Base-by-base conservation (phyloP, 92 coral and sea anemone species). In the Epizoanthus scotinus region DNA sequence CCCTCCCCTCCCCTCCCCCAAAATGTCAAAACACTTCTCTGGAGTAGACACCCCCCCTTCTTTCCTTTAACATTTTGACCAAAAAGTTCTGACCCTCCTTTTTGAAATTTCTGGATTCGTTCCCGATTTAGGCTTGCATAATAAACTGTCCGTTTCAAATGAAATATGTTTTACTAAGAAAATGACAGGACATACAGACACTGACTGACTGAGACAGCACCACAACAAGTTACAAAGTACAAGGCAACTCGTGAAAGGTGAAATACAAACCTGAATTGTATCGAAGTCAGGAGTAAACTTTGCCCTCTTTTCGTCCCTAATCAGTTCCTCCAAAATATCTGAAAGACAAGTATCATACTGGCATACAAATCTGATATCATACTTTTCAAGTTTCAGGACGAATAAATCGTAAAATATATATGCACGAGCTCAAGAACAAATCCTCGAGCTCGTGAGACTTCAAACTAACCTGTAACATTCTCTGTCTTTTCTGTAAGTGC, bases 221-320 rank as follows among this genome's bases (percentile, higher is more conserved):
- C 6, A 63, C 63, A 58, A 6, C 28, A 21, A 28, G 65, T n/a
- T n/a, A n/a, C n/a, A n/a, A n/a, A n/a, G n/a, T n/a, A 6, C 28
- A 21, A 28, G 65, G 22, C 26, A 60, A 60, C 13, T 60, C 29
- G 3, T 61, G 13, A 27, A 62, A 19, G 60, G 40, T 29, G 25
- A 19, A 9, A 28, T 18, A 18, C 21, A 66, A 89, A 96, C 99
- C 92, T 96, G 96, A 71, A 96, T 87, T 49, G 99, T 88, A 72
- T 96, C 99, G 61, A 90, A 88, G 56, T 71, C 73, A 40, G 98
- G 99, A 22, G 84, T 85, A 82, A 96, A 96, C 59, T 88, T 87
- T 47, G 98, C 91, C 78, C 98, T 89, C 83, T 91, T 96, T 77
- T 85, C 93, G 67, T 96, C 99, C 69, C 98, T 86, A 50, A 92